Base-by-base conservation (phyloP, 2,888 invertebrate genomes). In the Falcaria lacertinaria region DNA sequence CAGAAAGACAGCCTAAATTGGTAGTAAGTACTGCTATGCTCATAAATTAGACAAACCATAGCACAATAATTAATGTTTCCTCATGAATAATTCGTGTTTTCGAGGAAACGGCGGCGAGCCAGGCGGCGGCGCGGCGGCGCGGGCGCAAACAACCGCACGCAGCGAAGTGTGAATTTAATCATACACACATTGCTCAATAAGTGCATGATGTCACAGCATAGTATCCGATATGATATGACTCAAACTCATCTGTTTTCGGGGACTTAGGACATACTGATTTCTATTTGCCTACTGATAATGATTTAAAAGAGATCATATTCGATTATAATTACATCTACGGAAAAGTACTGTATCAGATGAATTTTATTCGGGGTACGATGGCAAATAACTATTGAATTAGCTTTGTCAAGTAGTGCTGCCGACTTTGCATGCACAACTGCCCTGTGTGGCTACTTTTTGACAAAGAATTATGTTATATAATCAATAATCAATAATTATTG, bases 151-250 rank as follows among this genome's bases (percentile, higher is more conserved):
- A 33, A 22, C 35, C 33, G 37, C 39, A 41, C 42, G 46, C 64
- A 66, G 43, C 61, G 52, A 63, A 66, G 64, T 70, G 71, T 68
- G 67, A 74, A 72, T 64, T 66, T 51, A 64, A 65, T 62, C 62
- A 57, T 50, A 58, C 55, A 50, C 47, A 58, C 47, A 45, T 39
- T 55, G 47, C 49, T 56, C 45, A 63, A 57, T 53, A 58, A 54
- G 44, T 53, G 56, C 52, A 66, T 75, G 76, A 74, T 70, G 74
- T 77, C 76, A 77, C 64, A n/a, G n/a, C 61, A 57, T 52, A 49
- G 39, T 43, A 44, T 52, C 46, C 28, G 7, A 41, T 50, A 44
- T 58, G 14, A 38, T 45, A 36, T 48, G 67, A 62, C 50, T 64
- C 53, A 52, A 57, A 33, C 39, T 48, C 48, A 56, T 48, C 42